Evolutionary conservation across 1,140 invertebrate species (phyloP).

Genomic region (Microplitis mediator): DNA sequence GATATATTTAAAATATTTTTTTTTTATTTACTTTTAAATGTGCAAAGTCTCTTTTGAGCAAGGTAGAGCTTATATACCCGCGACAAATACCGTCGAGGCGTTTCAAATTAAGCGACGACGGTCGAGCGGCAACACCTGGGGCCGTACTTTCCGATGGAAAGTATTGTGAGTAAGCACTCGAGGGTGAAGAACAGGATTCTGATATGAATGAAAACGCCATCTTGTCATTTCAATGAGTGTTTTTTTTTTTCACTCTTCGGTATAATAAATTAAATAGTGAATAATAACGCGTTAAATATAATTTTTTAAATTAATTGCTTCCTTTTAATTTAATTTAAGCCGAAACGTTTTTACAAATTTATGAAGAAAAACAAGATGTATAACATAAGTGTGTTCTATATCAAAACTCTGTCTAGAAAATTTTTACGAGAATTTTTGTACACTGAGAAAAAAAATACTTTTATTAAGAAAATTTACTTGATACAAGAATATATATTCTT

Average conservation of each 20-base stretch:
- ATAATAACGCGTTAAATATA: too few relatives aligned
- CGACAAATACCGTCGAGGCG: conserved; percentile 11
- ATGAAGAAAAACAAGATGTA: too few relatives aligned
- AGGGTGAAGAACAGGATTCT: not conserved
- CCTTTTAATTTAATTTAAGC: too few relatives aligned
- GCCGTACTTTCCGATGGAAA: not conserved
- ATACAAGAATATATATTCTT: too few relatives aligned
- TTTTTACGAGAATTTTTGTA: too few relatives aligned
- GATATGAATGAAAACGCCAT: conserved; percentile 9
- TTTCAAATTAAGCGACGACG: conserved; percentile 24
- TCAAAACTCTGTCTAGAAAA: too few relatives aligned
- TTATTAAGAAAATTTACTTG: too few relatives aligned
- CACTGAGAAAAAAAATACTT: too few relatives aligned
- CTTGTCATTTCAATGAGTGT: conserved; percentile 14
- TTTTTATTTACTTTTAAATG: not conserved
- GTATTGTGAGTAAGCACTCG: conserved; percentile 1
- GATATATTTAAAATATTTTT: not conserved
- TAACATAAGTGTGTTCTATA: too few relatives aligned
- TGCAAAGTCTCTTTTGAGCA: not conserved
- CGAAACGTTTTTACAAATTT: too few relatives aligned
- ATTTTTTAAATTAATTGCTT: too few relatives aligned
- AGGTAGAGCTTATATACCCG: not conserved
- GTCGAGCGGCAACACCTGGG: conserved; percentile 13
- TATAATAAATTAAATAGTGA: conserved; percentile 6
- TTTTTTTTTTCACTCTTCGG: not conserved